Evolutionary conservation across 2,888 invertebrate species (phyloP).

Genomic region (Cancer borealis): DNA sequence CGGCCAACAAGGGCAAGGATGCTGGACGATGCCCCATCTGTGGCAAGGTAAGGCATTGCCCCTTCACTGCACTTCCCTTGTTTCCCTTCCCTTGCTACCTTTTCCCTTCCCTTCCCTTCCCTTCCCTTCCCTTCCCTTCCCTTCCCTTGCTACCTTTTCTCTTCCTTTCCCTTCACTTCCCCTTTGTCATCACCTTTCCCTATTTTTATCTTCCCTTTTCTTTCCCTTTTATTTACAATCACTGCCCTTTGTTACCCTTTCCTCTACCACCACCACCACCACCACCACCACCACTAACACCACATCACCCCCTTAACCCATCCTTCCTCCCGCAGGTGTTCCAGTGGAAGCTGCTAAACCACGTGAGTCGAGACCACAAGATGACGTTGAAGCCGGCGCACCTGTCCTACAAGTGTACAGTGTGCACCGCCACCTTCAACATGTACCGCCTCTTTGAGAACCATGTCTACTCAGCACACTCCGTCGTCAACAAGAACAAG

Average conservation of each 20-base stretch:
- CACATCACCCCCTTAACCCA: background rate
- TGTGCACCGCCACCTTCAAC: conserved; percentile 95
- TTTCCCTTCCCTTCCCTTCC: background rate
- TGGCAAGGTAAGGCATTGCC: conserved; percentile 87
- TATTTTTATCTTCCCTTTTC: no score
- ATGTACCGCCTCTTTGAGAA: conserved; percentile 97
- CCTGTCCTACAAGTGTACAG: conserved; percentile 95
- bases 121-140: background rate
- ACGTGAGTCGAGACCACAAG: conserved; percentile 94
- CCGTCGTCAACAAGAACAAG: conserved; percentile 88
- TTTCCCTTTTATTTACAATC: no score
- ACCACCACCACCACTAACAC: background rate
- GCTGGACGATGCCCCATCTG: conserved; percentile 96
- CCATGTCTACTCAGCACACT: conserved; percentile 95
- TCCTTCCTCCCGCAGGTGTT: conserved; percentile 85
- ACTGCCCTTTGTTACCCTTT: background rate
- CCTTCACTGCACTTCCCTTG: background rate
- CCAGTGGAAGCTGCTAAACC: conserved; percentile 95
- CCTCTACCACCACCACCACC: background rate
- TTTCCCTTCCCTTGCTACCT: background rate
- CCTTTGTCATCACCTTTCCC: background rate
- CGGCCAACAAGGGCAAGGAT: conserved; percentile 96
- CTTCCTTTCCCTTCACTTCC: background rate
- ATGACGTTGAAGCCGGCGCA: conserved; percentile 95
- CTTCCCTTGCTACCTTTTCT: background rate